Base-by-base conservation (phyloP, 2,888 invertebrate genomes). In the Amblyjoppa fuscipennis region DNA sequence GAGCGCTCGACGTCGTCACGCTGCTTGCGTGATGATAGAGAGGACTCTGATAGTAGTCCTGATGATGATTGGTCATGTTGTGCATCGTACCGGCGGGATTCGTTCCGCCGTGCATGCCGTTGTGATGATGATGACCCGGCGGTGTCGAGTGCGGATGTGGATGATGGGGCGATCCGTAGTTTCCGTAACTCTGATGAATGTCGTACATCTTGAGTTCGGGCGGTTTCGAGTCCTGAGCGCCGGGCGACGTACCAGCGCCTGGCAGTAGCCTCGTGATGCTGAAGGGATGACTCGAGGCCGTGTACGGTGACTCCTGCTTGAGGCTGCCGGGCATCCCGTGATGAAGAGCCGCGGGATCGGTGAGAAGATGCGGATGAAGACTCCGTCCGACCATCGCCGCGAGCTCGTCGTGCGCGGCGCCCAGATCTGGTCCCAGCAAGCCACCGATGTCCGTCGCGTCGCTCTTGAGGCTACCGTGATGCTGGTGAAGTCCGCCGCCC, bases 231-330 rank as follows among this genome's bases (percentile, higher is more conserved):
- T 94, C 94, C 31, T 92, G 93, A 1, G 90, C 89, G 6, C 92
- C 92, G 0, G 94, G 93, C 0, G 94, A 93, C 3, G 91, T 91
- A 0, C 92, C 96, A 94, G 98, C 98, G 76, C 97, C 96, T 78
- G 98, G 98, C 92, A 99, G 96, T 93, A 99, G 96, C 94, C 98
- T 97, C 91, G 98, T 98, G 94, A 99, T 99, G 94, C 98, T 98
- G 95, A 99, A 99, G 34, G 99, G 99, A 93, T 98, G 98, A 93
- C 96, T 97, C 89, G 97, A 96, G 20, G 97, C 97, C 83, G 98
- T 97, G 93, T 97, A 97, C 59, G 96, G 95, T 76, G 97, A 97
- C 94, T 97, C 97, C 93, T 97, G 97, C 93, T 98, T 98, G 90
- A 98, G 95, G 91, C 97, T 97, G 89, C 96, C 96, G 51, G 94